Conservation (phyloP, 2,113 vertebrate species). For the Gobio gobio region DNA sequence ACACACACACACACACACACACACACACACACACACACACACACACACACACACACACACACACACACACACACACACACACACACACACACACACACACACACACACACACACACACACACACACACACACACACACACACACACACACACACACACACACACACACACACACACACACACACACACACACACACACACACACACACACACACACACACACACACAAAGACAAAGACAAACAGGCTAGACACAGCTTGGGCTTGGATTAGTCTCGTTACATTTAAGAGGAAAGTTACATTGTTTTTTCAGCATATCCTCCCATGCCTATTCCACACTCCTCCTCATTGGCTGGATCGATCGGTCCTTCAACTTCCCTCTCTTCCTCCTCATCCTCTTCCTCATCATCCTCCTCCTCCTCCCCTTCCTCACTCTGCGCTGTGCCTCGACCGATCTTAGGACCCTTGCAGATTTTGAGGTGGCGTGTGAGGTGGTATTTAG, state of each 20-base stretch:
- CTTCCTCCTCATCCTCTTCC: conserved; percentile 76
- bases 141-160: background rate
- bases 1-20: background rate
- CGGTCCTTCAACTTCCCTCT: conserved; percentile 69
- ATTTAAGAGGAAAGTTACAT: conserved; percentile 68
- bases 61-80: background rate
- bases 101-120: background rate
- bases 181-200: background rate
- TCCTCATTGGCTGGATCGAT: conserved; percentile 63
- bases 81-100: background rate
- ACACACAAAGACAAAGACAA: background rate
- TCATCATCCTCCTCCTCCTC: conserved; percentile 83
- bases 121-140: background rate
- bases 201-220: background rate
- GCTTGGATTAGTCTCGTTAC: conserved; percentile 8
- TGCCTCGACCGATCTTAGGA: conserved; percentile 75
- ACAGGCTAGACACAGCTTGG: background rate
- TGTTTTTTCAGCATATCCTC: conserved; percentile 71
- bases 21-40: background rate
- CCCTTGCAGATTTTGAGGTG: conserved; percentile 98
- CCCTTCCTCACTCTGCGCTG: conserved; percentile 80
- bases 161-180: background rate
- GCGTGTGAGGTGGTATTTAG: conserved; percentile 96
- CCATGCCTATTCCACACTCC: conserved; percentile 70
- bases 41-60: background rate